Conservation (phyloP, 2,888 invertebrate species). For the Argyra leucocephala region DNA sequence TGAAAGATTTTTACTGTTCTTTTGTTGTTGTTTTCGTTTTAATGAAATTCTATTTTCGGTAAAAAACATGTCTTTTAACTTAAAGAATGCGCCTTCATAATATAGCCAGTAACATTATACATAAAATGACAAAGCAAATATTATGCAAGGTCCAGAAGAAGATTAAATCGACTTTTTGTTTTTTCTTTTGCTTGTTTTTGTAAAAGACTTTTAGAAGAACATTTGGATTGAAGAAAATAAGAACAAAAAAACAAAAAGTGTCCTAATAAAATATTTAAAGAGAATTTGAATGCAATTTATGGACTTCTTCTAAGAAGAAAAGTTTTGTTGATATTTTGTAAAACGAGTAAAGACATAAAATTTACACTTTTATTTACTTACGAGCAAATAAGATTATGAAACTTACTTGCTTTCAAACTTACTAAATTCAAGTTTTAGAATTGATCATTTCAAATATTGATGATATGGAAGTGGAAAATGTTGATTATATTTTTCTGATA, state of each 20-base stretch:
- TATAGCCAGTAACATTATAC: not conserved
- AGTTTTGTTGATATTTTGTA: too few species aligned
- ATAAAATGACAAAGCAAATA: not conserved
- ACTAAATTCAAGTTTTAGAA: too few species aligned
- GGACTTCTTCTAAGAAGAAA: not conserved
- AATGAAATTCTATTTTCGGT: not conserved
- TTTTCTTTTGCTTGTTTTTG: not conserved
- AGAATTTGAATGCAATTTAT: not conserved
- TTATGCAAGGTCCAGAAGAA: constrained; percentile 1
- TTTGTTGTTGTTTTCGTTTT: too few species aligned
- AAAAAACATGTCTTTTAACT: not conserved
- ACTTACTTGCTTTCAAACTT: too few species aligned
- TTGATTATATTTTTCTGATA: too few species aligned
- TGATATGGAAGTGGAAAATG: too few species aligned
- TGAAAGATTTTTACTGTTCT: not conserved
- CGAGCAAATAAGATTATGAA: too few species aligned
- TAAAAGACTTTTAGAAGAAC: too few species aligned
- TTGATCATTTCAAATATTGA: too few species aligned
- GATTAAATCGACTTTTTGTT: not conserved
- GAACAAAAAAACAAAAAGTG: not conserved
- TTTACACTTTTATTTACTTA: too few species aligned
- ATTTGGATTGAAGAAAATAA: not conserved
- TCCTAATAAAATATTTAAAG: constrained; percentile 3
- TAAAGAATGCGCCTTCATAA: not conserved
- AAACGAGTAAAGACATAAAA: too few species aligned